phyloP scores from a whole-genome alignment of 2,113 vertebrate species.

The Falco punctatus region DNA sequence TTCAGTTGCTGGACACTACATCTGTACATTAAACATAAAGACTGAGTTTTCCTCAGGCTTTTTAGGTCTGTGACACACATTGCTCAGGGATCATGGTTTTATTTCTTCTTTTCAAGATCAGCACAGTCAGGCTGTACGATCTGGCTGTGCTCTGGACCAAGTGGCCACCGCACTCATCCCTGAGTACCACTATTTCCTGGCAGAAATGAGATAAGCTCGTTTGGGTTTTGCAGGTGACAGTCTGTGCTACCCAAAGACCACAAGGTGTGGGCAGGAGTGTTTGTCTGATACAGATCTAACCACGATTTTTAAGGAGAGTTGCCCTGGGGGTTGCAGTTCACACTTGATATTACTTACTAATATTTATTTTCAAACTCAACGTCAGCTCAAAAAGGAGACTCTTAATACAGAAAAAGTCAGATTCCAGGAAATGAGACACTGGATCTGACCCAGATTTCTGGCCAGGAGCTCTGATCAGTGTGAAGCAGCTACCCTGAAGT shows the following conservation, averaged over 20 bases:
- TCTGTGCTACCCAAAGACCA: neutral
- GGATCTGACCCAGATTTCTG: slow-evolving; percentile 10
- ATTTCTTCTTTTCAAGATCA: neutral
- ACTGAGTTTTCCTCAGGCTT: neutral
- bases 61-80: neutral
- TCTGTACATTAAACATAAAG: neutral
- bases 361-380: neutral
- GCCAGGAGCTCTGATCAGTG: neutral
- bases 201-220: neutral
- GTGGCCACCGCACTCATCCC: neutral
- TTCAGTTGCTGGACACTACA: neutral
- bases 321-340: neutral
- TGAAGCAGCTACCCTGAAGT: neutral
- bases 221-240: neutral
- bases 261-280: neutral
- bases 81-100: neutral
- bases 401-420: neutral
- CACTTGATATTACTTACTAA: neutral
- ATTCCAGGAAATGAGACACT: neutral
- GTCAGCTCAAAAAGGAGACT: neutral
- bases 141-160: neutral
- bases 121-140: accelerated
- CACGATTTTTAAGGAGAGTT: neutral
- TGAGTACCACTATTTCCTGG: neutral
- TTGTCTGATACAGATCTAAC: neutral